Evolutionary conservation across 2,888 invertebrate genomes (phyloP).

Genomic region (Tipula lateralis): DNA sequence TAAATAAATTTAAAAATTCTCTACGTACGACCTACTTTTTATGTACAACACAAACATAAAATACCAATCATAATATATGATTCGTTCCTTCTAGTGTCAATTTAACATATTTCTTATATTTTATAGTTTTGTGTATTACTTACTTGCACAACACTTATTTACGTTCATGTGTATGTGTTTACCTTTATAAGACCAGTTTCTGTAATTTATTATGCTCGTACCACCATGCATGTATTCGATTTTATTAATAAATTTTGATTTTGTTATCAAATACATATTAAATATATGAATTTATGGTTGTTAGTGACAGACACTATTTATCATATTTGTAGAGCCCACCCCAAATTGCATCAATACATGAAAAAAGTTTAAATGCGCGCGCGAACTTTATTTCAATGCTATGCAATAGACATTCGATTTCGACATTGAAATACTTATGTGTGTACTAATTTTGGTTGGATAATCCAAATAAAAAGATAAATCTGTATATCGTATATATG

Average conservation of each 20-base stretch:
- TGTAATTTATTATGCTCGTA: not conserved
- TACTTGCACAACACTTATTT: not conserved
- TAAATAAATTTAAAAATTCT: not conserved
- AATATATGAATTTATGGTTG: not conserved
- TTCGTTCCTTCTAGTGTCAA: constrained; percentile 19
- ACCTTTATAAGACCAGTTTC: not conserved
- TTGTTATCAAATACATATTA: not conserved
- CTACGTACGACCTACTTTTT: not conserved
- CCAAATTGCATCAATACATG: not conserved
- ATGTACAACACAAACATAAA: not conserved
- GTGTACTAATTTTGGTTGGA: not conserved
- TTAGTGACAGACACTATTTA: not conserved
- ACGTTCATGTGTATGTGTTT: not conserved
- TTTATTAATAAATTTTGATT: not conserved
- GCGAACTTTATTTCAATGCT: not conserved
- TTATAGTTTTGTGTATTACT: not conserved
- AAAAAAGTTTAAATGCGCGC: not conserved
- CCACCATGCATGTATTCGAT: not conserved
- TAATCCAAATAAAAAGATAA: not conserved
- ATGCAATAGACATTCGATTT: not conserved
- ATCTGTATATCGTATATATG: too few relatives aligned
- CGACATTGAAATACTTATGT: not conserved
- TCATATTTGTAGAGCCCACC: not conserved
- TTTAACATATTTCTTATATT: not conserved
- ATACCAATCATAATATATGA: not conserved